A percentile compares a stretch with the other conserved stretches of the same genome.
Evolutionary conservation across 2,113 vertebrate species (phyloP).

Genomic region (Dascyllus trimaculatus): DNA sequence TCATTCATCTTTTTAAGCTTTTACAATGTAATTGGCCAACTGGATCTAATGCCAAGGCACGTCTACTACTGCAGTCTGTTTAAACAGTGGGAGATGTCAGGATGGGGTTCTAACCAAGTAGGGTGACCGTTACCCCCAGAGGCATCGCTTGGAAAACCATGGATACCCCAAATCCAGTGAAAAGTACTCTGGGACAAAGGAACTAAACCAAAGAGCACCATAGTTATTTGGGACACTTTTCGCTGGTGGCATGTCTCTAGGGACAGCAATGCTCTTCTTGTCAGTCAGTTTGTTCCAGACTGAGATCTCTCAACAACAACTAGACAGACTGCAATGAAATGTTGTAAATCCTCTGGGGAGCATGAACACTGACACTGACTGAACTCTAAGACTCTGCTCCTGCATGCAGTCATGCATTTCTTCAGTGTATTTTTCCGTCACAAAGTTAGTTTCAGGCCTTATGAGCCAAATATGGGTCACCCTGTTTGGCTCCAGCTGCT

Average conservation of each 20-base stretch:
- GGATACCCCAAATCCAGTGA: slow-evolving; percentile 42
- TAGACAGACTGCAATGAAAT: not conserved
- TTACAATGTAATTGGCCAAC: slow-evolving; percentile 35
- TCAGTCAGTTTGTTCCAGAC: slow-evolving; percentile 18
- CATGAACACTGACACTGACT: not conserved
- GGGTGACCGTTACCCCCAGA: not conserved
- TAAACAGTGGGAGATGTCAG: slow-evolving; percentile 41
- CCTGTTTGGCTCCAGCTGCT: too few species aligned
- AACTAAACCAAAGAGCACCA: slow-evolving; percentile 6
- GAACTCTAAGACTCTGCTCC: not conserved
- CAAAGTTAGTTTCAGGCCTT: not conserved
- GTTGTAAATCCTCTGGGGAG: not conserved
- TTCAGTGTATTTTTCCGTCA: too few species aligned
- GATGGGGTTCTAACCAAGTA: slow-evolving; percentile 35
- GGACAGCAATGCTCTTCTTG: not conserved
- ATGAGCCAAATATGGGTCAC: not conserved
- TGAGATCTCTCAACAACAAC: slow-evolving; percentile 2
- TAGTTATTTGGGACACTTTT: not conserved
- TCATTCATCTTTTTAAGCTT: slow-evolving; percentile 46
- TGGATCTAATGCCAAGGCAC: slow-evolving; percentile 17
- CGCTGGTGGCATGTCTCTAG: not conserved
- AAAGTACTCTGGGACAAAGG: slow-evolving; percentile 28
- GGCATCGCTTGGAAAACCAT: slow-evolving; percentile 40
- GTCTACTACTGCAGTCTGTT: slow-evolving; percentile 21
- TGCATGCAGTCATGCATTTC: too few species aligned